phyloP scores from a whole-genome alignment of 2,797 vertebrate species.

The Cygnus olor region DNA sequence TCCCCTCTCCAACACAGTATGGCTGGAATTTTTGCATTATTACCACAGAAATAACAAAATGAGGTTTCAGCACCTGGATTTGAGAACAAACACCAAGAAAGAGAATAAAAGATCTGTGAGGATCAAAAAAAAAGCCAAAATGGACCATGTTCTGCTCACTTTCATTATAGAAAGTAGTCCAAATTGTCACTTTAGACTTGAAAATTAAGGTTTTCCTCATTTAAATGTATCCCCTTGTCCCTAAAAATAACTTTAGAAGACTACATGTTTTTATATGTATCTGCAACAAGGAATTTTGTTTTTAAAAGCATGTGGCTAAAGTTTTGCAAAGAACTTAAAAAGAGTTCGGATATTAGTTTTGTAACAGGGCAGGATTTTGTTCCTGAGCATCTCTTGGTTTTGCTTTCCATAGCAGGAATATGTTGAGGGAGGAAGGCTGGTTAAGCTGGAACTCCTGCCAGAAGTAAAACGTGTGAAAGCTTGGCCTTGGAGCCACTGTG shows the following conservation, averaged over 20 bases:
- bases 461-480: neutral
- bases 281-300: neutral
- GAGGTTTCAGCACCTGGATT: neutral
- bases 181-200: neutral
- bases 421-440: neutral
- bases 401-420: neutral
- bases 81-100: neutral
- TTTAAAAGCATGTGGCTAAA: neutral
- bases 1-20: neutral
- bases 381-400: neutral
- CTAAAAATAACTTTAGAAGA: neutral
- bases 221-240: neutral
- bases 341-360: neutral
- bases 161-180: neutral
- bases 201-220: neutral
- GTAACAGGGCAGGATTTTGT: neutral
- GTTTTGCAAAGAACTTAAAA: neutral
- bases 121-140: neutral
- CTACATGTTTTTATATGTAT: neutral
- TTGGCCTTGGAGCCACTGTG: neutral
- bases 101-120: neutral
- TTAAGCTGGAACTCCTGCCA: neutral
- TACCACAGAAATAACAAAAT: neutral
- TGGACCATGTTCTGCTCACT: neutral
- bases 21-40: neutral